Percentiles rank a stretch among this genome's conserved stretches.
These are phyloP conservation scores for Drosophila micromelanica DNA, from an alignment of 1,140 invertebrate species.

Conservation along the genomic window DNA sequence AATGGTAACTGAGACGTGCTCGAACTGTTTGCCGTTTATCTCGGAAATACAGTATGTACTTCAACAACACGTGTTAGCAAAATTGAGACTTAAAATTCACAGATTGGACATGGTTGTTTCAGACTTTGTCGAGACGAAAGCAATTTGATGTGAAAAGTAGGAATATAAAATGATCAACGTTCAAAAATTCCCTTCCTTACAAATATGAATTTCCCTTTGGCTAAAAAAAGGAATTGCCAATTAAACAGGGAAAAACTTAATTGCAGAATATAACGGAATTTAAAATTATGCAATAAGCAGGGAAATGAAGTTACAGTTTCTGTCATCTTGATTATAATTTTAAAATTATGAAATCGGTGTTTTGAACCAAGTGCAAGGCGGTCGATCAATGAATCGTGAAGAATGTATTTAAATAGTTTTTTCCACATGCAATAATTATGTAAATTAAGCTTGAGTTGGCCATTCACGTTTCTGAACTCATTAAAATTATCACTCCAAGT, in stretches of 20 bases:
- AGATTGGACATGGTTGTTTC: too few species aligned
- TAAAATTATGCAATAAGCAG: not conserved
- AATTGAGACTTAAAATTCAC: not conserved
- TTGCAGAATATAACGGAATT: not conserved
- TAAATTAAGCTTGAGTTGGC: not conserved
- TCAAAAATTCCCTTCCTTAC: too few species aligned
- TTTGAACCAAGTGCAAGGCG: constrained; percentile 2
- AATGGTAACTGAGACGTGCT: constrained; percentile 52
- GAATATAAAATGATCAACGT: too few species aligned
- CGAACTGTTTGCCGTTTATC: constrained; percentile 33
- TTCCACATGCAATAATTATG: not conserved
- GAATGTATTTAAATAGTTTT: not conserved
- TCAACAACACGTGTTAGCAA: constrained; percentile 18
- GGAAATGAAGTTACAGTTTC: not conserved
- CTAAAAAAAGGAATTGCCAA: too few species aligned
- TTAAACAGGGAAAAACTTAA: too few species aligned
- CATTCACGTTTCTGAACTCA: not conserved
- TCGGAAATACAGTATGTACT: constrained; percentile 16
- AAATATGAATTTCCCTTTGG: too few species aligned
- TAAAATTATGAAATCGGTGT: constrained; percentile 9
- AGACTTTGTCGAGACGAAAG: too few species aligned
- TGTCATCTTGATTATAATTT: not conserved
- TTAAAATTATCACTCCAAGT: not conserved
- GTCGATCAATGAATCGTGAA: constrained; percentile 3
- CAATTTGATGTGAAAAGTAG: too few species aligned